Percentiles rank a stretch among this genome's conserved stretches.
These are phyloP conservation scores for Scaptodrosophila latifasciaeformis DNA, from an alignment of 2,888 invertebrate species.

Conservation along the genomic window DNA sequence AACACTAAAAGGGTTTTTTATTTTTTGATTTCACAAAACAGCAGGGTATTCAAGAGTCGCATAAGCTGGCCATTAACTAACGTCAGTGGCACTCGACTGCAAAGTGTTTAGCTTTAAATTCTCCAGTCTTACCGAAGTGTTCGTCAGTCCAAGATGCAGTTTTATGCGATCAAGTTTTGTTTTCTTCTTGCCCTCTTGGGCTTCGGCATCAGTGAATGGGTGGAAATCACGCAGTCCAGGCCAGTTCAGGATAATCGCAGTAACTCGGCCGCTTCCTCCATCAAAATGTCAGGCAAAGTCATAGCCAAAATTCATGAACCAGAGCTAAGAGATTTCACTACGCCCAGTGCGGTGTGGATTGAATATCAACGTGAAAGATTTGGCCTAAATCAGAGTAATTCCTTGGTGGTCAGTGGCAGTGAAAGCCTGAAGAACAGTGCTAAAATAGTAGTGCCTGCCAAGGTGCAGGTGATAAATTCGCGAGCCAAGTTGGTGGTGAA, in stretches of 20 bases:
- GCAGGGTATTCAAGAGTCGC: no score
- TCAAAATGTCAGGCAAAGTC: background rate
- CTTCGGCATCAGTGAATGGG: slow-evolving; percentile 39
- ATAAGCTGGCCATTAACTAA: no score
- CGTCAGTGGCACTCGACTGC: slow-evolving; percentile 43
- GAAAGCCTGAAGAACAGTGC: slow-evolving; percentile 53
- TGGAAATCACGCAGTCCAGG: slow-evolving; percentile 39
- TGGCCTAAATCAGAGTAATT: slow-evolving; percentile 38
- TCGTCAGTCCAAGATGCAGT: no score
- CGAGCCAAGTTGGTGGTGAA: slow-evolving; percentile 45
- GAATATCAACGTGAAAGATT: slow-evolving; percentile 72
- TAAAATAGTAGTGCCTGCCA: slow-evolving; percentile 46
- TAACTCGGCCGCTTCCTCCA: background rate
- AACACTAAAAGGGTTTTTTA: slow-evolving; percentile 30
- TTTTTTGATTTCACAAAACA: no score
- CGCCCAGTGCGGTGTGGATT: slow-evolving; percentile 71
- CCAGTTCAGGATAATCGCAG: slow-evolving; percentile 19
- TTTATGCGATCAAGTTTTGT: no score
- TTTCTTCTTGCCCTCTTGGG: slow-evolving; percentile 23
- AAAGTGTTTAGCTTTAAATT: no score
- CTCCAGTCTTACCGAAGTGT: no score
- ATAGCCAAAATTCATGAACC: background rate
- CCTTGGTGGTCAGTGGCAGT: slow-evolving; percentile 48
- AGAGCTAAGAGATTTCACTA: slow-evolving; percentile 33
- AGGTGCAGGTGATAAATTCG: slow-evolving; percentile 43